phyloP scores from a whole-genome alignment of 1,140 invertebrate species.

The Drosophila bipectinata region DNA sequence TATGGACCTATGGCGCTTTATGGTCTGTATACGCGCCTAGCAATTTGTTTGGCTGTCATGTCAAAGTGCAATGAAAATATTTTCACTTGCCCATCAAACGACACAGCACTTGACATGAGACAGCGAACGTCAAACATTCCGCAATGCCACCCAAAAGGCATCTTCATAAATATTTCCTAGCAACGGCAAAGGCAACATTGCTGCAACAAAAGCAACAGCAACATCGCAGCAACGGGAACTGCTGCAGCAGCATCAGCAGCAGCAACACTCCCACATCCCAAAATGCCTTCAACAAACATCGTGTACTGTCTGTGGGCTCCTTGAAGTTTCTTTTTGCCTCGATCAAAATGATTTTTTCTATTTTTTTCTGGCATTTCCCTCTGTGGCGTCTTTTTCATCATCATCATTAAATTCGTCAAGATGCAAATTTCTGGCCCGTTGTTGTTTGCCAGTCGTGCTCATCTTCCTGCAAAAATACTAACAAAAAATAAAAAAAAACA shows the following conservation, averaged over 20 bases:
- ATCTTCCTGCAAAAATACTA: conserved; percentile 53
- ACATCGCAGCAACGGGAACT: conserved; percentile 13
- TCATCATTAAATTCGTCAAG: conserved; percentile 82
- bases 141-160: conserved; percentile 79
- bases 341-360: conserved; percentile 72
- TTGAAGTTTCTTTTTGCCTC: conserved; percentile 69
- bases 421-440: conserved; percentile 72
- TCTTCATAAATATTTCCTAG: conserved; percentile 77
- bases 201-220: conserved; percentile 8
- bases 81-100: conserved; percentile 67
- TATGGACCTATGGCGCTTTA: neutral
- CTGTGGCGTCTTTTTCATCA: conserved; percentile 69
- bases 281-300: conserved; percentile 62
- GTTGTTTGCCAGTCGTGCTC: conserved; percentile 69
- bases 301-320: conserved; percentile 73
- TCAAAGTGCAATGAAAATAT: conserved; percentile 82
- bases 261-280: conserved; percentile 77
- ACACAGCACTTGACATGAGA: conserved; percentile 71
- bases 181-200: conserved; percentile 31
- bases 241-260: conserved; percentile 26
- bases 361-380: conserved; percentile 17
- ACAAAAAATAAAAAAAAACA: neutral
- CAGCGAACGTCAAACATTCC: conserved; percentile 77
- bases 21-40: conserved; percentile 32
- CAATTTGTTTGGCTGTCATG: conserved; percentile 81